A percentile compares a stretch with the other conserved stretches of the same genome.
Evolutionary conservation across 2,113 vertebrate species (phyloP).

Genomic region (Phyllostomus discolor): DNA sequence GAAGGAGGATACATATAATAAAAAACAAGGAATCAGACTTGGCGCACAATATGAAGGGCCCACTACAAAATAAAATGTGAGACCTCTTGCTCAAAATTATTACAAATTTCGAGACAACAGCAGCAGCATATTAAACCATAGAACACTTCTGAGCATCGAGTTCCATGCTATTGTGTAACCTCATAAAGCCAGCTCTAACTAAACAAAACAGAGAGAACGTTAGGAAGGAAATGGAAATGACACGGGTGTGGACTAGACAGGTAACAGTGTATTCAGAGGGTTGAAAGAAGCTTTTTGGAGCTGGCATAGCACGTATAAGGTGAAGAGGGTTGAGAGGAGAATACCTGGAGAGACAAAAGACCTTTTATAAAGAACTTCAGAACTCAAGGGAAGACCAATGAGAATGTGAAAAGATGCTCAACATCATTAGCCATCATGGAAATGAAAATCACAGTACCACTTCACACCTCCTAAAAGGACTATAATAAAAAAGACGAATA

Average conservation of each 20-base stretch:
- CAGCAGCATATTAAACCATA: not conserved
- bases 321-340: not conserved
- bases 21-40: not conserved
- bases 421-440: not conserved
- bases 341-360: not conserved
- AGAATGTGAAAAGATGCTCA: not conserved
- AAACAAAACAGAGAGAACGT: not conserved
- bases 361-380: not conserved
- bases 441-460: not conserved
- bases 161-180: not conserved
- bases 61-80: not conserved
- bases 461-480: not conserved
- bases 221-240: not conserved
- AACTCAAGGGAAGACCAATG: not conserved
- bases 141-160: accelerated
- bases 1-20: not conserved
- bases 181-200: not conserved
- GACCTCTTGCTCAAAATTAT: not conserved
- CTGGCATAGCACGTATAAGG: not conserved
- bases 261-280: not conserved
- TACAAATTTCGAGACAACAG: not conserved
- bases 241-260: not conserved
- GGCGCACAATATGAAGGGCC: not conserved
- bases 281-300: not conserved
- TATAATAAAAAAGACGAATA: not conserved